Evolutionary conservation across 2,888 invertebrate species (phyloP), one percentile per base, ranked within the genome.

Genomic region (Argyra leucocephala): DNA sequence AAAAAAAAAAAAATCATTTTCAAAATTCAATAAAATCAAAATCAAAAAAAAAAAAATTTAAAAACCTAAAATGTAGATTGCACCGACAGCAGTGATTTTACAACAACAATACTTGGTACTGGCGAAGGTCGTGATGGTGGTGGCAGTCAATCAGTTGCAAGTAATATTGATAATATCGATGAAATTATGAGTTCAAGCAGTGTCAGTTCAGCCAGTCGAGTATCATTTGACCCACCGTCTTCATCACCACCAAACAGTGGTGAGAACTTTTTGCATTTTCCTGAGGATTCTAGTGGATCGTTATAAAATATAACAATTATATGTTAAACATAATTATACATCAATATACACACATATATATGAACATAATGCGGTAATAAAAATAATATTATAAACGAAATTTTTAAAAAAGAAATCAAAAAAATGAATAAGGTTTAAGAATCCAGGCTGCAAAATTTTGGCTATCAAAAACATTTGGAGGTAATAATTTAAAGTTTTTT

Each of bases 101-200:
- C 48, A 48, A 12, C 15, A 9, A 48, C 18, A 48, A 5, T n/a
- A 18, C 12, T 48, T 48, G 48, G n/a, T 48, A 18, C 18, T n/a
- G n/a, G 48, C 5, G n/a, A 18, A 3, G n/a, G 15, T 48, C 48
- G 48, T 0, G 70, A 71, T 82, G 84, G 83, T 70, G 83, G 84
- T 61, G 83, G 84, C 73, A 84, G 84, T 65, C 85, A 87, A 36
- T 85, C 85, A 71, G 89, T 85, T 67, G 73, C 86, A 69, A 76
- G 76, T 22, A 75, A 76, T 64, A 83, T 83, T 23, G 87, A 88
- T 72, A 72, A 73, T 36, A 76, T 76, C 57, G 85, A 84, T 63
- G 91, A 91, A 76, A 91, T 91, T 75, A 80, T 91, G 63, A 91
- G 91, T 76, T 88, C 91, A 48, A 91, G 91, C 78, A 91, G 91